A percentile compares a stretch with the other conserved stretches of the same genome.
phyloP scores from a whole-genome alignment of 2,888 invertebrate species.

The Apocheima hispidaria region DNA sequence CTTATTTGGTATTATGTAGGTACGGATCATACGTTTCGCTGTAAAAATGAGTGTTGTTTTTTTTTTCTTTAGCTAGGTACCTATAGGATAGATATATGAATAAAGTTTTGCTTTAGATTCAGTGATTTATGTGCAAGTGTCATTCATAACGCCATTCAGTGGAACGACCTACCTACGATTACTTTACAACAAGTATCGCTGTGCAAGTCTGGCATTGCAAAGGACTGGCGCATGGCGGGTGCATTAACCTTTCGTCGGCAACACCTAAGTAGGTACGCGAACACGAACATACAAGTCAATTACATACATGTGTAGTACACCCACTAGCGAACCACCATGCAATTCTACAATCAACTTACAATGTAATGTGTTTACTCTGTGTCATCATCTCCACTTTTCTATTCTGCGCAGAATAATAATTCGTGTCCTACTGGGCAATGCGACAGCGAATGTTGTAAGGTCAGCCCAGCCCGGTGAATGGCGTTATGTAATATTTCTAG shows the following conservation, averaged over 20 bases:
- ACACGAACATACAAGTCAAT: neutral
- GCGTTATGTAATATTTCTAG: conserved; percentile 60
- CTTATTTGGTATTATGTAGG: neutral
- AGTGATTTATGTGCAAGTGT: conserved; percentile 47
- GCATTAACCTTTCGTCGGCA: conserved; percentile 51
- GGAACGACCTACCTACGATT: conserved; percentile 47
- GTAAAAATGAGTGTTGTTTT: conserved; percentile 18
- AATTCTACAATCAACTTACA: neutral
- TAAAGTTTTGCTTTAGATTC: conserved; percentile 39
- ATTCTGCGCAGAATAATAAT: conserved; percentile 28
- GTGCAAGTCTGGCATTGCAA: conserved; percentile 54
- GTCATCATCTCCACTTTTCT: conserved; percentile 8
- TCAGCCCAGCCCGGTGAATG: conserved; percentile 51
- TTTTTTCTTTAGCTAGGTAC: conserved; percentile 34
- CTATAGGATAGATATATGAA: too few species aligned
- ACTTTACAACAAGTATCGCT: conserved; percentile 32
- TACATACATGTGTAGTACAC: too few species aligned
- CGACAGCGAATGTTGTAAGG: conserved; percentile 23
- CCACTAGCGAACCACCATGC: too few species aligned
- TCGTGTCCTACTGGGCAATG: conserved; percentile 23
- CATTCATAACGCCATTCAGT: conserved; percentile 57
- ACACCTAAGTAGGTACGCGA: conserved; percentile 5
- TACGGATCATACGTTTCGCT: conserved; percentile 38
- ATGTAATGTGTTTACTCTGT: conserved; percentile 1
- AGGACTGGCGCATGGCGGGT: conserved; percentile 49